Conservation (phyloP, 2,888 invertebrate genomes). For the Coelogynopora nodosa region DNA sequence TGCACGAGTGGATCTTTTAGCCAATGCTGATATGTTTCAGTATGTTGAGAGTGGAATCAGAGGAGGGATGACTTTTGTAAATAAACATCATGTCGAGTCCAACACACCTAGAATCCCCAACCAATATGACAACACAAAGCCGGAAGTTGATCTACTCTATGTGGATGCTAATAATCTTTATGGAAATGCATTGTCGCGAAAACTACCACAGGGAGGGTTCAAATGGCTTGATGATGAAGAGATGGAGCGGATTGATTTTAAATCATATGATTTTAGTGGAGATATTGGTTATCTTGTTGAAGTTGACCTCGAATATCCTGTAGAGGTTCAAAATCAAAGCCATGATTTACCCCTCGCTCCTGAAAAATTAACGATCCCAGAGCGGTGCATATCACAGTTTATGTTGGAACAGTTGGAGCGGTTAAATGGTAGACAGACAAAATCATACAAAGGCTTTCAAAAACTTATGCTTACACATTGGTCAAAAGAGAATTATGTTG, state of each 20-base stretch:
- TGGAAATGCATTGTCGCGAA: neutral
- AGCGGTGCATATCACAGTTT: neutral
- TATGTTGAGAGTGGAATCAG: neutral
- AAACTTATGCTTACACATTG: neutral
- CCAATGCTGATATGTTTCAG: neutral
- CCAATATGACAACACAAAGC: no score
- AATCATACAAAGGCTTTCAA: neutral
- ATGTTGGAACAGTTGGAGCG: neutral
- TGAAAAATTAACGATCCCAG: neutral
- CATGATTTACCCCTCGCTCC: neutral
- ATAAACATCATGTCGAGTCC: neutral
- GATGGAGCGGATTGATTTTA: neutral
- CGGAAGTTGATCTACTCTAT: neutral
- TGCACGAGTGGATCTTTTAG: neutral
- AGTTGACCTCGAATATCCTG: neutral
- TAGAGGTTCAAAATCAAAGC: neutral
- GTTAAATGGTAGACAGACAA: neutral
- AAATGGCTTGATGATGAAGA: neutral
- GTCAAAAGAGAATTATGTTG: neutral
- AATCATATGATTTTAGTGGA: neutral
- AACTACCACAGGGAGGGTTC: neutral
- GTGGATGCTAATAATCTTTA: neutral
- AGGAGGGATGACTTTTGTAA: neutral
- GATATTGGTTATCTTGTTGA: neutral
- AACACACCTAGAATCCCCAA: neutral